Conservation (phyloP, 1,140 invertebrate species). For the Pogonomyrmex barbatus region DNA sequence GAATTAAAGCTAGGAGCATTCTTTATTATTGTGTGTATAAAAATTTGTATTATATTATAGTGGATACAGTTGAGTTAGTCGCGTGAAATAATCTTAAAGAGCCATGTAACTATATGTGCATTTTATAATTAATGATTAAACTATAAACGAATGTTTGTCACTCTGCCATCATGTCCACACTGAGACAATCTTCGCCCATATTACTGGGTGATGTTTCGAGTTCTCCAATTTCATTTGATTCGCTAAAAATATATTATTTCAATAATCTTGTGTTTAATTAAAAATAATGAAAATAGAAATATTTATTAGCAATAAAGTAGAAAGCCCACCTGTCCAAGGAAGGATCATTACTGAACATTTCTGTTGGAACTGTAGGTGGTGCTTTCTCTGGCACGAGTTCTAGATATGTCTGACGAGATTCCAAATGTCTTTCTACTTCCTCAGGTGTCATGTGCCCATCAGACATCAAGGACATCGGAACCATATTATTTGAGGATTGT, state of each 20-base stretch:
- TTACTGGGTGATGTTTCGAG: slow-evolving; percentile 92
- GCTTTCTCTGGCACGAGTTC: slow-evolving; percentile 94
- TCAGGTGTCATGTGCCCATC: slow-evolving; percentile 96
- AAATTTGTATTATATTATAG: slow-evolving; percentile 75
- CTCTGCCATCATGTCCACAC: slow-evolving; percentile 88
- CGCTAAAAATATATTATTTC: slow-evolving; percentile 87
- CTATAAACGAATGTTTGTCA: slow-evolving; percentile 74
- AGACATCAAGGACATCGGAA: slow-evolving; percentile 86
- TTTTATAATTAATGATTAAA: slow-evolving; percentile 68
- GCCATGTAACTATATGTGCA: slow-evolving; percentile 72
- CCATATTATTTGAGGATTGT: slow-evolving; percentile 80
- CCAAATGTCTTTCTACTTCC: slow-evolving; percentile 95
- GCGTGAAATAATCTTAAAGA: slow-evolving; percentile 71
- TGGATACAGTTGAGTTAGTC: slow-evolving; percentile 72
- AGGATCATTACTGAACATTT: slow-evolving; percentile 97
- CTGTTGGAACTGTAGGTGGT: slow-evolving; percentile 94
- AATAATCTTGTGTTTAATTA: slow-evolving; percentile 1
- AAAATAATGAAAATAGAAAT: not conserved
- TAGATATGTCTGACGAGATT: slow-evolving; percentile 93
- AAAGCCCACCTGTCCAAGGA: slow-evolving; percentile 90
- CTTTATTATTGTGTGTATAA: slow-evolving; percentile 72
- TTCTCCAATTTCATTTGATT: slow-evolving; percentile 92
- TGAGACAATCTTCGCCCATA: slow-evolving; percentile 89
- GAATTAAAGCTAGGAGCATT: not conserved
- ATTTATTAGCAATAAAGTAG: not conserved